Base-by-base conservation (phyloP, 2,888 invertebrate species). In the Drosophila fungiperda region DNA sequence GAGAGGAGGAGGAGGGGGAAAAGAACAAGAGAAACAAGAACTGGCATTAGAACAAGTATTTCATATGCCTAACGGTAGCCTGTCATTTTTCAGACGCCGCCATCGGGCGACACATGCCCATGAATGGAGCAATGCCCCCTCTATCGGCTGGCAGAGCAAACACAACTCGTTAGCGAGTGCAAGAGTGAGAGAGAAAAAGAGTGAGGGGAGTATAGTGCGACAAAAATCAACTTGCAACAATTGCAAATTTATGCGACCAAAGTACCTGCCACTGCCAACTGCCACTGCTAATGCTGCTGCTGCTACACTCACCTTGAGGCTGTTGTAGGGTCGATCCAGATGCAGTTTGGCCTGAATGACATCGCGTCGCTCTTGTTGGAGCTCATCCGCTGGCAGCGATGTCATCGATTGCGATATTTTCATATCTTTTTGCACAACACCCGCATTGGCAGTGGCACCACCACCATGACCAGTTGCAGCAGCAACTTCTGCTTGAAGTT, bases 301-400 rank as follows among this genome's bases (percentile, higher is more conserved):
- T 26, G 26, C 29, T 4, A 29, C n/a, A 83, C 91, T 93, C 80
- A 93, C 93, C 93, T 93, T 97, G 87, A 97, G 95, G 94, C 97
- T 97, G 94, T 97, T 97, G 93, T 96, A 97, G 58, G 96, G 96
- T 92, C 97, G 95, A 93, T 96, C 96, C 87, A 94, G 81, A 80
- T 91, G 93, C 92, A 93, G 94, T 90, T 93, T 94, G 92, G 92
- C 94, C 80, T 93, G 94, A 92, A 92, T 94, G 74, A 93, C 93
- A 78, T 94, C 94, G 64, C 93, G 93, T 50, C 93, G 93, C 69
- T 93, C 93, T 76, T 92, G 91, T 83, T 93, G 93, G 87, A 95
- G 94, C 91, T 90, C 92, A 58, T 95, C 94, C 89, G 95, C 96
- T 87, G 96, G 95, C 93, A 97, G 94, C 90, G 97, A 97, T 91